Conservation (phyloP, 2,797 vertebrate species). For the Trichosurus vulpecula region DNA sequence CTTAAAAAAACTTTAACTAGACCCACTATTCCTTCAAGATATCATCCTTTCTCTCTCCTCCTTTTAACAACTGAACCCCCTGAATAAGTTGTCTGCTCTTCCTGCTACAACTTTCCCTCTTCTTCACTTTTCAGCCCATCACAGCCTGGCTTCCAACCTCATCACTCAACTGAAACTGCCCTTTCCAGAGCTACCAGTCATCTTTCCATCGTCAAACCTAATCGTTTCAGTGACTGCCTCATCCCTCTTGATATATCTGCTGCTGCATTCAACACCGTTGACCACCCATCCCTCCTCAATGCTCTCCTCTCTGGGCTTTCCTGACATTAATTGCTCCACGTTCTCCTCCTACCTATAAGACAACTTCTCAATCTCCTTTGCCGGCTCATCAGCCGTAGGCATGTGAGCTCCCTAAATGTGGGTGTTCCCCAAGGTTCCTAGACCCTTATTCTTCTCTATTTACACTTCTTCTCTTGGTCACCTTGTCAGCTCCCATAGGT, state of each 20-base stretch:
- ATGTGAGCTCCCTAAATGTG: background rate
- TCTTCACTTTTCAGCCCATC: background rate
- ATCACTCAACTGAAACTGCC: background rate
- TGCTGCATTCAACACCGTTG: background rate
- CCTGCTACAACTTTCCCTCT: background rate
- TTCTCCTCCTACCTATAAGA: background rate
- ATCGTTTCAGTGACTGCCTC: background rate
- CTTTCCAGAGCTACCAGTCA: background rate
- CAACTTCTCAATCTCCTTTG: background rate
- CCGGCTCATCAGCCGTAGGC: background rate
- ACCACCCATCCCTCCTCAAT: background rate
- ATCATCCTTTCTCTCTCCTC: background rate
- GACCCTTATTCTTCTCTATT: background rate
- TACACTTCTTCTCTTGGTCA: background rate
- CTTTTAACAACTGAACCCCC: background rate
- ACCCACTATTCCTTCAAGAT: background rate
- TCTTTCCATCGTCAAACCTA: background rate
- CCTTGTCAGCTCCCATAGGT: background rate
- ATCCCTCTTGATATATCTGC: background rate
- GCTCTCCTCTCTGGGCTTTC: background rate
- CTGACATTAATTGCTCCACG: background rate
- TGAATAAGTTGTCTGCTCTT: background rate
- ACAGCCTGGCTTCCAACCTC: background rate
- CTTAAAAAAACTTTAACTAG: background rate
- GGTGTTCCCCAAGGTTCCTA: background rate